phyloP scores from a whole-genome alignment of 2,113 vertebrate genomes.

The Alosa alosa region DNA sequence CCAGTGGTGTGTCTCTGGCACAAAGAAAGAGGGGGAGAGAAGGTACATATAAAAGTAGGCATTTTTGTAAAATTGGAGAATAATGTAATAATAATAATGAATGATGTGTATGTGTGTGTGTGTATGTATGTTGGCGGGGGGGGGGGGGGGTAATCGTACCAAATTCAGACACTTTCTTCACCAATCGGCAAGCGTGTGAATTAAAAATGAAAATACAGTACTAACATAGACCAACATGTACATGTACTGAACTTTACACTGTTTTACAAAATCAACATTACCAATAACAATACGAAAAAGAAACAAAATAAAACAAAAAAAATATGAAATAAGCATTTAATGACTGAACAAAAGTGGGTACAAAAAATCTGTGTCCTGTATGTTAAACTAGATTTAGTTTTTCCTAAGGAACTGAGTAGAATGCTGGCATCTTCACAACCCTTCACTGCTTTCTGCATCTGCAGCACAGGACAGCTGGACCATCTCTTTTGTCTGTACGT shows the following conservation, averaged over 20 bases:
- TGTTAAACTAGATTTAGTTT: conserved; percentile 31
- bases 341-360: conserved; percentile 21
- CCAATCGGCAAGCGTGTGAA: conserved; percentile 51
- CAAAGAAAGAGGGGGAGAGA: not conserved
- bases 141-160: not conserved
- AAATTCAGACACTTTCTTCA: conserved; percentile 34
- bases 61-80: not conserved
- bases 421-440: not conserved
- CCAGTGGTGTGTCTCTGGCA: not conserved
- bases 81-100: not conserved
- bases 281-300: conserved; percentile 41
- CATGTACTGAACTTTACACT: conserved; percentile 54
- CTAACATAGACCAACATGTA: conserved; percentile 49
- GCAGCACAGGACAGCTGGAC: not conserved
- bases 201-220: conserved; percentile 51
- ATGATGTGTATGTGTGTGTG: not conserved
- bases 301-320: conserved; percentile 36
- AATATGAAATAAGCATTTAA: not conserved
- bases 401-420: not conserved
- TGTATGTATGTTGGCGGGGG: not conserved
- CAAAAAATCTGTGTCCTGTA: conserved; percentile 36
- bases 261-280: conserved; percentile 42
- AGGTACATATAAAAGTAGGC: not conserved
- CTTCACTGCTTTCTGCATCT: not conserved
- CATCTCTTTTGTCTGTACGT: not conserved